Conservation (phyloP, 2,797 vertebrate species). For the Sebastolobus altivelis region DNA sequence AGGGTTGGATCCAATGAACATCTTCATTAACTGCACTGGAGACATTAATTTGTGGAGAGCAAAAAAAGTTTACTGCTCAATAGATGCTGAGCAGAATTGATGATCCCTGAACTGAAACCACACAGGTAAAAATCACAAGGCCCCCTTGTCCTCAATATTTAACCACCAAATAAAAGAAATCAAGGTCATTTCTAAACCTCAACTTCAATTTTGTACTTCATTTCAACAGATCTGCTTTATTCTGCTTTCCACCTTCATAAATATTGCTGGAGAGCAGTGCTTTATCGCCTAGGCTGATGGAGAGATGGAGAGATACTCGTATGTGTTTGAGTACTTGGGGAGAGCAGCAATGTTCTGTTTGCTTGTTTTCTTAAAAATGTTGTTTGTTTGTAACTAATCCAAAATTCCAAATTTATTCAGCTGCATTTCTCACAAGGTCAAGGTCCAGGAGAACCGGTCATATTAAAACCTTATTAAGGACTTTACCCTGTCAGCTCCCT, state of each 20-base stretch:
- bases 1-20: conserved; percentile 38
- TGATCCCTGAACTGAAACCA: conserved; percentile 28
- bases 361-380: conserved; percentile 7
- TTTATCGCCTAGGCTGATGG: background rate
- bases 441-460: conserved; percentile 2
- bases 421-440: conserved; percentile 7
- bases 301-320: conserved; percentile 26
- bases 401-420: background rate
- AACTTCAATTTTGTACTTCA: background rate
- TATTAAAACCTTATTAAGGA: background rate
- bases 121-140: conserved; percentile 18
- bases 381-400: background rate
- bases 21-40: conserved; percentile 47
- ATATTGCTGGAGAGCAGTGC: background rate
- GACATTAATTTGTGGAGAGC: conserved; percentile 29
- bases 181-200: conserved; percentile 13
- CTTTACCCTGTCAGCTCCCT: background rate
- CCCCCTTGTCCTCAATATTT: conserved; percentile 10
- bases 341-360: background rate
- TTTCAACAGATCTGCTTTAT: conserved; percentile 19
- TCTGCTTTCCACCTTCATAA: background rate
- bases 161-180: conserved; percentile 7
- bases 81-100: conserved; percentile 33
- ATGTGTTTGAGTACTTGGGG: background rate
- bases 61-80: conserved; percentile 6